Percentiles rank a stretch among this genome's conserved stretches.
Conservation (phyloP, 2,113 vertebrate species). For the Galeopterus variegatus region DNA sequence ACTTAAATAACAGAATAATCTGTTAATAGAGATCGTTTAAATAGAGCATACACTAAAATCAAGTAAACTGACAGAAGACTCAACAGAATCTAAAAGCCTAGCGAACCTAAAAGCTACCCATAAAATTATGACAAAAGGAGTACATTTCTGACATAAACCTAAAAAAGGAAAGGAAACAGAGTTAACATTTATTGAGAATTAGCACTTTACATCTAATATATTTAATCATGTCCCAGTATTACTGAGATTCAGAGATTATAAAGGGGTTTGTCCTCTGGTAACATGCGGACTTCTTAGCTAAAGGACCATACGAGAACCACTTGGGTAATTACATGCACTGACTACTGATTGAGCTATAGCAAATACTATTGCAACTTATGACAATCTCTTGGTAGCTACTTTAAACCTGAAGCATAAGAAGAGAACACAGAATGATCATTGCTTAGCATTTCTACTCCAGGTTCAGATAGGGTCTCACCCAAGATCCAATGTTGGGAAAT, state of each 20-base stretch:
- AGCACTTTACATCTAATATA: neutral
- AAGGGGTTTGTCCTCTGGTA: neutral
- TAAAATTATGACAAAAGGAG: neutral
- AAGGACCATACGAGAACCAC: neutral
- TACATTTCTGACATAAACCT: neutral
- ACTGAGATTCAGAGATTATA: neutral
- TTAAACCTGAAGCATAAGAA: neutral
- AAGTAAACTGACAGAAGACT: slow-evolving; percentile 12
- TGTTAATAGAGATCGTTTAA: neutral
- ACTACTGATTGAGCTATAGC: neutral
- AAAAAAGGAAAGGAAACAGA: slow-evolving; percentile 1
- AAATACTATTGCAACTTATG: neutral
- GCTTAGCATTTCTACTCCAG: neutral
- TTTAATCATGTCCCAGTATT: neutral
- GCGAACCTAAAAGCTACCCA: slow-evolving; percentile 15
- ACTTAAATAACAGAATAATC: neutral
- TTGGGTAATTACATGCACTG: neutral
- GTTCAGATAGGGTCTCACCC: slow-evolving; percentile 90
- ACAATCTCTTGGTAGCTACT: neutral
- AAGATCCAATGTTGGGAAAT: slow-evolving; percentile 98
- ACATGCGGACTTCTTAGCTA: neutral
- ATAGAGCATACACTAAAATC: neutral
- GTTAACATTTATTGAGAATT: slow-evolving; percentile 17
- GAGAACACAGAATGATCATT: neutral
- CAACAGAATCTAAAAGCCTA: neutral